Evolutionary conservation across 2,113 vertebrate genomes (phyloP).

Genomic region (Poeciliopsis prolifica): DNA sequence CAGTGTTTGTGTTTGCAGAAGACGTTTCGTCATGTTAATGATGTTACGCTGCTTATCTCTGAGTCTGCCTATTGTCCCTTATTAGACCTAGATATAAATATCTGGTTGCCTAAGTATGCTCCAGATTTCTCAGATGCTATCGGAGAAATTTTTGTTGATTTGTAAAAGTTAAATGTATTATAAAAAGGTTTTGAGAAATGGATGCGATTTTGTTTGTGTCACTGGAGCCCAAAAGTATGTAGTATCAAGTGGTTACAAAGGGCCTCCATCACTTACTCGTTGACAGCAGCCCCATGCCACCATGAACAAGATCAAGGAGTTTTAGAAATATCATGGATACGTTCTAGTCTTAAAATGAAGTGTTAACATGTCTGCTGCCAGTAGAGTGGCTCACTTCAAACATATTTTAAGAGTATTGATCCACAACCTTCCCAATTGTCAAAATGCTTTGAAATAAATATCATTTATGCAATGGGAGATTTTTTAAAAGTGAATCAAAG

Average conservation of each 20-base stretch:
- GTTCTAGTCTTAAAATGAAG: no score
- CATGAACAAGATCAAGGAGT: no score
- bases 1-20: conserved; percentile 35
- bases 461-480: no score
- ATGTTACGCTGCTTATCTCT: neutral
- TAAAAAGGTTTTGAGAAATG: neutral
- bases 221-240: neutral
- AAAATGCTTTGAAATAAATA: no score
- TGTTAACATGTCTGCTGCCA: no score
- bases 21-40: conserved; percentile 36
- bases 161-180: neutral
- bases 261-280: no score
- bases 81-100: conserved; percentile 1
- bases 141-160: neutral
- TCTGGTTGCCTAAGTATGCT: neutral
- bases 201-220: neutral
- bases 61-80: conserved; percentile 21
- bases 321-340: no score
- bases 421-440: no score
- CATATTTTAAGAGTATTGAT: no score
- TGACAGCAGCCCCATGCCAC: neutral
- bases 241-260: neutral
- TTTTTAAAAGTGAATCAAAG: no score
- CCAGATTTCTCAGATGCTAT: neutral
- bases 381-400: no score